Evolutionary conservation across 2,888 invertebrate species (phyloP), one percentile per base, ranked within the genome.

Genomic region (Bedellia somnulentella): DNA sequence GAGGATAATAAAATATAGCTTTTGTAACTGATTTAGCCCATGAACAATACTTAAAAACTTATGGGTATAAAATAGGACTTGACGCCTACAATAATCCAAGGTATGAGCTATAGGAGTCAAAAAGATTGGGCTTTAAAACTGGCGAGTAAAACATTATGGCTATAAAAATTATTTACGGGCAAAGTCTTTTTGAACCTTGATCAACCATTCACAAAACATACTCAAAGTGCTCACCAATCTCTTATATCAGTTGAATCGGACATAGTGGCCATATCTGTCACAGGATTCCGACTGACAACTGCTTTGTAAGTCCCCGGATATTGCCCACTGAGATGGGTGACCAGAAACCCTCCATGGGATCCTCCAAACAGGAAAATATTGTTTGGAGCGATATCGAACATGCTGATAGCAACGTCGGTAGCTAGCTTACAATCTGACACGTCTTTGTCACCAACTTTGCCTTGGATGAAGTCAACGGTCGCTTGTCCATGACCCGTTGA

Each of bases 331-430:
- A 95, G 67, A 56, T 93, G 93, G 3, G 87, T 79, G 3, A 87
- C 87, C 1, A 95, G 62, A 57, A 93, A 95, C 12, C 94, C 95
- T 8, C 94, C 95, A 56, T 95, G 93, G 0, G 94, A 94, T 1
- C 94, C 94, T 1, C 95, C 95, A 39, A 77, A 80, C 0, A 92
- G 61, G 26, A 81, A 80, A 6, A 92, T 49, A 34, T 80, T 78
- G 1, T 77, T 59, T 1, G 62, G 54, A 49, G 89, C 81, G 5
- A 91, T 50, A 0, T 80, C 60, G 40, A 70, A 83, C 22, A 57
- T 61, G 21, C 67, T 52, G 1, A 87, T 33, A 0, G 80, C 79
- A 32, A 78, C 64, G 26, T 82, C 67, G 0, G 83, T 81, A 10
- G 87, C 85, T 35, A 80, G 57, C 33, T 86, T 80, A 41, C 89